Evolutionary conservation across 2,888 invertebrate genomes (phyloP), one percentile per base, ranked within the genome.

Genomic region (Oscheius sp.): DNA sequence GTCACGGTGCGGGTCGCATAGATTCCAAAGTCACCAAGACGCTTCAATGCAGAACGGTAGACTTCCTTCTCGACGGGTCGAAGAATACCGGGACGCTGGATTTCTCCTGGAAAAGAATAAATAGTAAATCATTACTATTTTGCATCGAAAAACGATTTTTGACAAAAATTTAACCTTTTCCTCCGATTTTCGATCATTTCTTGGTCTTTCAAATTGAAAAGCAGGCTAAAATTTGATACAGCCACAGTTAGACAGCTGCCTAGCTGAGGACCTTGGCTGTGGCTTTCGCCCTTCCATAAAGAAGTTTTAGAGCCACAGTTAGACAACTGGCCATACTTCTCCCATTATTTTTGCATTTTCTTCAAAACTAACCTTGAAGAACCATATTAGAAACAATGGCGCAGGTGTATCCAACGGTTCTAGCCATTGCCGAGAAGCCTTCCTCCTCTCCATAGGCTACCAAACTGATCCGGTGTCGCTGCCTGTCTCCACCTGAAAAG

Each of bases 311-410:
- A n/a, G n/a, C n/a, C n/a, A n/a, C n/a, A n/a, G n/a, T n/a, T n/a
- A n/a, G n/a, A n/a, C 9, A 45, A 45, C 45, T 12, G 13, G 9
- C 45, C 13, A 45, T 45, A 7, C 7, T 45, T 45, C 45, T 7
- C 16, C 16, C 45, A n/a, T 21, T 9, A 16, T 16, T 27, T 49
- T 13, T 46, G 45, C 45, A 46, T n/a, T 27, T 58, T 35, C 35
- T 35, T 35, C 35, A 35, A 35, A 35, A 35, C 35, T 1, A 29
- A 94, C 96, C 97, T 89, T 96, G 95, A 16, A 99, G 91, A 76
- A 99, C 92, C 99, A 99, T 99, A 90, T 96, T 96, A 0, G 95
- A 93, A 0, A 97, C 96, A 84, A 99, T 98, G 23, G 95, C 99
- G 6, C 96, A 93, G 0, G 93, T 98, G 90, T 93, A 95, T 25